phyloP scores from a whole-genome alignment of 2,113 vertebrate species.

The Acinonyx jubatus region DNA sequence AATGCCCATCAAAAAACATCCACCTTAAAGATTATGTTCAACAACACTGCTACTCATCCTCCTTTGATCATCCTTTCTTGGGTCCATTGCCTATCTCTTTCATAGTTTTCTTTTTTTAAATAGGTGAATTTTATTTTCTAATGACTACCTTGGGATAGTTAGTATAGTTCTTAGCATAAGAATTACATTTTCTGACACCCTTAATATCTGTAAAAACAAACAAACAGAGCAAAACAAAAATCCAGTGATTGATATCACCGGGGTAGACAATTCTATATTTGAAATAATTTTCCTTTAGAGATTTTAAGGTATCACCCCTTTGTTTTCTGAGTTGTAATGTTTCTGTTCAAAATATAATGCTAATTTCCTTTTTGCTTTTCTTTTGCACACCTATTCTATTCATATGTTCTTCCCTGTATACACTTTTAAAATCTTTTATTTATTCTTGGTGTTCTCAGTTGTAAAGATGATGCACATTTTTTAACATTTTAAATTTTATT shows the following conservation, averaged over 20 bases:
- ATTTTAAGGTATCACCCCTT: neutral
- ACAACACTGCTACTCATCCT: neutral
- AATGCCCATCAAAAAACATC: neutral
- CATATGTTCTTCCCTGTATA: neutral
- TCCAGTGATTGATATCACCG: neutral
- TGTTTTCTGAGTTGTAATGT: neutral
- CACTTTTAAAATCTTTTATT: neutral
- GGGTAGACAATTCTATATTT: neutral
- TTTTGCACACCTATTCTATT: neutral
- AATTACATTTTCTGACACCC: neutral
- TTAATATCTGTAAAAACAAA: neutral
- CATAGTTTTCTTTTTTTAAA: neutral
- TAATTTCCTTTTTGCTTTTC: neutral
- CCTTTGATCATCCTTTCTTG: neutral
- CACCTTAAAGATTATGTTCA: neutral
- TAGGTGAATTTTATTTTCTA: neutral
- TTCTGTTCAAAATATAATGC: neutral
- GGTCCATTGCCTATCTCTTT: neutral
- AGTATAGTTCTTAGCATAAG: neutral
- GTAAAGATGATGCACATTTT: neutral
- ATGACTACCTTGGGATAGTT: neutral
- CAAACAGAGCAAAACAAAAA: neutral
- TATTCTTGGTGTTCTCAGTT: neutral
- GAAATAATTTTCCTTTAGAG: neutral
- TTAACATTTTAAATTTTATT: neutral